phyloP scores from a whole-genome alignment of 2,888 invertebrate species.

The Mongoloraphidia duomilia region DNA sequence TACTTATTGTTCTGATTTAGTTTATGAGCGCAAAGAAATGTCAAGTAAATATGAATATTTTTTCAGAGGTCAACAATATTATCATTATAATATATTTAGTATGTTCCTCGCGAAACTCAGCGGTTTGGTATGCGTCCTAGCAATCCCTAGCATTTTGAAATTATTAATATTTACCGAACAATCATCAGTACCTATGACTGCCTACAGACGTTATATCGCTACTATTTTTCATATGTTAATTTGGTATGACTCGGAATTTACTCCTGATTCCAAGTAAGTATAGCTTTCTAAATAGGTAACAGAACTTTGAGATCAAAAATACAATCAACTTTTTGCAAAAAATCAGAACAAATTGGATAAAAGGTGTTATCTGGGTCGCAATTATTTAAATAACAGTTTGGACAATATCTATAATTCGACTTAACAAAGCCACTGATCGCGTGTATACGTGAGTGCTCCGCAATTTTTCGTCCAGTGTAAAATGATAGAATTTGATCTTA shows the following conservation, averaged over 20 bases:
- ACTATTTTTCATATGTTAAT: conserved; percentile 61
- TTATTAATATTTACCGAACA: conserved; percentile 57
- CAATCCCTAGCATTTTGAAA: conserved; percentile 57
- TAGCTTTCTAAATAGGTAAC: background rate
- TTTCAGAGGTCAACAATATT: conserved; percentile 59
- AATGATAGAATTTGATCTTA: too few relatives aligned
- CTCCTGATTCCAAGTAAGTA: conserved; percentile 42
- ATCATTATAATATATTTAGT: conserved; percentile 51
- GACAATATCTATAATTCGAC: too few relatives aligned
- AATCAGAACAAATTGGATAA: too few relatives aligned
- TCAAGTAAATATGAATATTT: conserved; percentile 6
- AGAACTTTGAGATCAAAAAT: too few relatives aligned
- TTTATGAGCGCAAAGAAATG: background rate
- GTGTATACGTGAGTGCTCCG: too few relatives aligned
- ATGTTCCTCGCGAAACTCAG: conserved; percentile 57
- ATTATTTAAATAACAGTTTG: too few relatives aligned
- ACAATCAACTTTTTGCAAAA: too few relatives aligned
- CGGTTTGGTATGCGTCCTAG: conserved; percentile 60
- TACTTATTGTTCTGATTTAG: background rate
- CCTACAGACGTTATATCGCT: conserved; percentile 63
- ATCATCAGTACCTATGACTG: conserved; percentile 46
- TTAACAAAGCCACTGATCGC: too few relatives aligned
- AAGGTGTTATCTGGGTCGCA: too few relatives aligned
- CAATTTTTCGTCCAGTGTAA: too few relatives aligned
- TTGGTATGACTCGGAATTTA: conserved; percentile 65